phyloP scores from a whole-genome alignment of 2,797 vertebrate genomes.

The Cynodonichthys magdalenae region DNA sequence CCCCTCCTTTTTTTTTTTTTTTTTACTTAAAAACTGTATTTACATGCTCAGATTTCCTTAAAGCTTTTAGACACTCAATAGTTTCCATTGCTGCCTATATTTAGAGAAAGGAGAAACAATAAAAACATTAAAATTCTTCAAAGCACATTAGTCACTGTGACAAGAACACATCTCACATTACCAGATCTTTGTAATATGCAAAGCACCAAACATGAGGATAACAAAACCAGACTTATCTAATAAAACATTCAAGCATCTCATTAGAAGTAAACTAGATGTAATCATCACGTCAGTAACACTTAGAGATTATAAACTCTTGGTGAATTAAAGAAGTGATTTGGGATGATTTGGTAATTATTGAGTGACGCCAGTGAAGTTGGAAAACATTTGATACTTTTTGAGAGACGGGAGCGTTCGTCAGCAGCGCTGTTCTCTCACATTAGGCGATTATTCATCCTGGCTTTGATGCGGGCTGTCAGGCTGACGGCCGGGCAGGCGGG shows the following conservation, averaged over 20 bases:
- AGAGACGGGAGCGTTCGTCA: constrained; percentile 43
- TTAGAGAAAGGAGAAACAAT: constrained; percentile 5
- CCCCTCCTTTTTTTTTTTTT: no score
- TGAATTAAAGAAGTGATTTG: constrained; percentile 16
- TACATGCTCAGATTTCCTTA: constrained; percentile 15
- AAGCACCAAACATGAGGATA: constrained; percentile 17
- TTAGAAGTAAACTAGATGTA: constrained; percentile 20
- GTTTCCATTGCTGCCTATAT: constrained; percentile 8
- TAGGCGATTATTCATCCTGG: constrained; percentile 65
- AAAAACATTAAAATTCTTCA: no score
- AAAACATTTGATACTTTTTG: constrained; percentile 42
- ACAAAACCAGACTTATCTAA: constrained; percentile 34
- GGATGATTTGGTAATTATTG: constrained; percentile 48
- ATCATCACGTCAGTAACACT: constrained; percentile 36
- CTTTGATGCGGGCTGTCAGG: constrained; percentile 57
- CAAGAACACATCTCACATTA: constrained; percentile 18
- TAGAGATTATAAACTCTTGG: constrained; percentile 8
- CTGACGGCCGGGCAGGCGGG: constrained; percentile 30
- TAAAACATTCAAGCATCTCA: constrained; percentile 60
- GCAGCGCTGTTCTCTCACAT: constrained; percentile 55
- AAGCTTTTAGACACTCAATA: constrained; percentile 1
- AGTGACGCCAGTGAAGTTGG: constrained; percentile 28
- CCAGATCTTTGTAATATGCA: constrained; percentile 29
- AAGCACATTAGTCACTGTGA: constrained; percentile 12
- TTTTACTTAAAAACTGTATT: constrained; percentile 7